phyloP scores from a whole-genome alignment of 2,888 invertebrate genomes.

The Sphecodes monilicornis region DNA sequence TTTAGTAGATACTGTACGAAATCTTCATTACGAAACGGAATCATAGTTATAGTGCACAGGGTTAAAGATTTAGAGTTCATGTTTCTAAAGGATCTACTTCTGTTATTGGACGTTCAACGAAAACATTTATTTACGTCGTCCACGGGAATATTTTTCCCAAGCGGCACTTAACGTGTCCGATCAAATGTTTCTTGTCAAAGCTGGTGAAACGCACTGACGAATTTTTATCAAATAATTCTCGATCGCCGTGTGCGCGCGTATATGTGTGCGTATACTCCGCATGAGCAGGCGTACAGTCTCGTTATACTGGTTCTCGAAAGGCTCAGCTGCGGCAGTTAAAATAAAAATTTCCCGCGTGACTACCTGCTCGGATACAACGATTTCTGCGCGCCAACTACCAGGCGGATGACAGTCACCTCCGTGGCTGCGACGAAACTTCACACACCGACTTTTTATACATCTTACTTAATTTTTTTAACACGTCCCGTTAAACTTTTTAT shows the following conservation, averaged over 20 bases:
- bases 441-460: neutral
- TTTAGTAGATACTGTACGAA: too few relatives aligned
- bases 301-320: neutral
- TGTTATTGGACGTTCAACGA: neutral
- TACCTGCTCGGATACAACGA: constrained; percentile 15
- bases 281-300: neutral
- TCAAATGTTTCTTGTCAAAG: constrained; percentile 1
- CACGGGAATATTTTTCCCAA: neutral
- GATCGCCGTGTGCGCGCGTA: neutral
- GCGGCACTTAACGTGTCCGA: neutral
- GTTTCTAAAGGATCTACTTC: neutral
- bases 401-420: constrained; percentile 1
- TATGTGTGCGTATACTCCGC: neutral
- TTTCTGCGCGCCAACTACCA: constrained; percentile 1
- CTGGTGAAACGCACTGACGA: neutral
- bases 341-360: constrained; percentile 26
- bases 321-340: neutral
- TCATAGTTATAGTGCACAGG: too few relatives aligned
- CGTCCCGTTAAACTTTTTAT: constrained; percentile 40
- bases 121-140: neutral
- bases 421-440: neutral
- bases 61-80: neutral
- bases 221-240: neutral
- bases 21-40: too few relatives aligned
- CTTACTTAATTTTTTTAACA: constrained; percentile 46